Base-by-base conservation (phyloP, 2,888 invertebrate genomes). In the Gandaritis pyraliata region DNA sequence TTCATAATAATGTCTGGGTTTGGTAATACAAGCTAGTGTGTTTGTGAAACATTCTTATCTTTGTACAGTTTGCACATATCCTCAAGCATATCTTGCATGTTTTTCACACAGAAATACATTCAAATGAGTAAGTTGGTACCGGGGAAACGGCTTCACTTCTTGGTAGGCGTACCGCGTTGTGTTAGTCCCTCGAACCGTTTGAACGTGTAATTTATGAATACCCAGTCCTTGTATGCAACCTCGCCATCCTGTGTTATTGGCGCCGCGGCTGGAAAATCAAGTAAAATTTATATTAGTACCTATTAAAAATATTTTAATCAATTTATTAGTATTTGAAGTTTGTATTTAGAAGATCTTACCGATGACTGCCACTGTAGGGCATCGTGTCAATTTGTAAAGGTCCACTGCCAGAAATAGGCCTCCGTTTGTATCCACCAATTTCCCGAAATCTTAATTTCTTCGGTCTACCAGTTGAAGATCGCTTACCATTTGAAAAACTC, bases 181-280 rank as follows among this genome's bases (percentile, higher is more conserved):
- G 98, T 98, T 70, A 98, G 94, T 30, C 98, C 99, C 92, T 99
- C 99, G 92, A 99, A 99, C 75, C 99, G 95, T 89, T 99, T 99
- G 94, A 99, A 99, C 66, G 99, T 99, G 93, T 99, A 99, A 93
- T 99, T 99, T 85, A 99, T 98, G 91, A 99, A 99, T 75, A 99
- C 99, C 98, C 99, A 99, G 94, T 99, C 99, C 93, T 99, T 99
- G 90, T 97, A 96, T 78, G 96, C 96, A 71, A 95, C 95, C 89
- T 98, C 98, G 68, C 97, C 97, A 82, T 98, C 98, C 90, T 97
- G 97, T 62, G 96, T 95, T 81, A 96, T 94, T 41, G 98, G 97
- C 66, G 97, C 97, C 65, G 97, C 95, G 78, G 97, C 96, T 96
- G 92, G 30, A 70, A 68, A 47, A 47, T 45, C 58, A 11, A 45